A percentile compares a stretch with the other conserved stretches of the same genome.
Conservation (phyloP, 92 coral and sea anemone genomes). For the Zoanthus gigantus region DNA sequence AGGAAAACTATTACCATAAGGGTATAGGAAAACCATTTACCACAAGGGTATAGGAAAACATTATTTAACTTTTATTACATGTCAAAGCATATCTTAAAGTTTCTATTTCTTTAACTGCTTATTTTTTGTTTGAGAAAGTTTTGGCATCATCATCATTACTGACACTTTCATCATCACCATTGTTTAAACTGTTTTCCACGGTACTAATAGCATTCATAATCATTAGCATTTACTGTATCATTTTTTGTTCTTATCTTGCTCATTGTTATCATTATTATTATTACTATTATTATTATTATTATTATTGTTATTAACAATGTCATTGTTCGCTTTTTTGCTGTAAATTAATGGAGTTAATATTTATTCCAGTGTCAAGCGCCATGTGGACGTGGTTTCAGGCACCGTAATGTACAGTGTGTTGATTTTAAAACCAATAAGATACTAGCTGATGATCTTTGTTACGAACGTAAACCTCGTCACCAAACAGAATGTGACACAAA, state of each 20-base stretch:
- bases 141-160: no score
- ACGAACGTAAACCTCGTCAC: constrained; percentile 16
- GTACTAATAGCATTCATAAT: no score
- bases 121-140: no score
- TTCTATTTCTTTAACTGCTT: no score
- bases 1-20: no score
- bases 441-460: constrained; percentile 22
- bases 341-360: not conserved
- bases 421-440: constrained; percentile 4
- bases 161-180: no score
- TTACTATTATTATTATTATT: not conserved
- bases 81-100: no score
- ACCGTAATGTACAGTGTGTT: constrained; percentile 42
- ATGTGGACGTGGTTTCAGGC: constrained; percentile 26
- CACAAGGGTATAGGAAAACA: no score
- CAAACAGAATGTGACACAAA: constrained; percentile 16
- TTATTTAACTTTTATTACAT: no score
- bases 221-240: not conserved
- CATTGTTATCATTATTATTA: not conserved
- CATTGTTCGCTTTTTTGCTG: not conserved
- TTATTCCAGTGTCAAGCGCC: constrained; percentile 2
- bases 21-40: no score
- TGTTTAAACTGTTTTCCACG: no score
- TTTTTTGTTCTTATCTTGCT: not conserved
- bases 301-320: not conserved